These are phyloP conservation scores for Cataglyphis hispanica DNA, from an alignment of 1,140 invertebrate species.

Conservation along the genomic window DNA sequence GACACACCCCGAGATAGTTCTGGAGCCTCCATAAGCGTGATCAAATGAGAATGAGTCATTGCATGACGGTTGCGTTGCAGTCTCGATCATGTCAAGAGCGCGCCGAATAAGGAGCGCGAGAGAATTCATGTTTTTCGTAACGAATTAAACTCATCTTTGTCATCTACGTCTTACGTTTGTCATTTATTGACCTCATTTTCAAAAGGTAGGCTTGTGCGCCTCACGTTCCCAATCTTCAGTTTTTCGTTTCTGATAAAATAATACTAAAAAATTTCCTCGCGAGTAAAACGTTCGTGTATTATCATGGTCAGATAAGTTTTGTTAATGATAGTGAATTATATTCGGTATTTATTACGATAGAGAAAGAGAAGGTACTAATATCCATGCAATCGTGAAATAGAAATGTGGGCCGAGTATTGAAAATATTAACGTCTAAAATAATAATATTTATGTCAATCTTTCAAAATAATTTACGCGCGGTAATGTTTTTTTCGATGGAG, in stretches of 20 bases:
- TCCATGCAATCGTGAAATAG: not conserved
- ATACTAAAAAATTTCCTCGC: not conserved
- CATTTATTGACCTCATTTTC: not conserved
- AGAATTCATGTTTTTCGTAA: conserved; percentile 59
- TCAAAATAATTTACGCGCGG: not conserved
- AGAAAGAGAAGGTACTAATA: not conserved
- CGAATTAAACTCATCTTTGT: conserved; percentile 57
- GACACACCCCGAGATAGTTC: conserved; percentile 72
- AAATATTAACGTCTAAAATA: not conserved
- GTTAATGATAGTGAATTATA: not conserved
- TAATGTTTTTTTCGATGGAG: conserved; percentile 19
- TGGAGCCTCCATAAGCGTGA: conserved; percentile 24
- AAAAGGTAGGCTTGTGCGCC: not conserved
- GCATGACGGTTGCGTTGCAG: conserved; percentile 22
- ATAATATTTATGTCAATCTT: not conserved
- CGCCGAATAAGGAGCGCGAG: conserved; percentile 76
- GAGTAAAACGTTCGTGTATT: not conserved
- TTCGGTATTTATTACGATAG: not conserved
- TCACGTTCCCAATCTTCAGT: not conserved
- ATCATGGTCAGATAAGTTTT: not conserved
- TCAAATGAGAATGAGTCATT: conserved; percentile 78
- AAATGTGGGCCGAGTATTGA: not conserved
- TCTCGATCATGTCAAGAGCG: conserved; percentile 75
- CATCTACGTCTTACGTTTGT: not conserved
- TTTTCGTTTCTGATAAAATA: not conserved